phyloP scores from a whole-genome alignment of 2,113 vertebrate species.

The Dasyurus viverrinus region DNA sequence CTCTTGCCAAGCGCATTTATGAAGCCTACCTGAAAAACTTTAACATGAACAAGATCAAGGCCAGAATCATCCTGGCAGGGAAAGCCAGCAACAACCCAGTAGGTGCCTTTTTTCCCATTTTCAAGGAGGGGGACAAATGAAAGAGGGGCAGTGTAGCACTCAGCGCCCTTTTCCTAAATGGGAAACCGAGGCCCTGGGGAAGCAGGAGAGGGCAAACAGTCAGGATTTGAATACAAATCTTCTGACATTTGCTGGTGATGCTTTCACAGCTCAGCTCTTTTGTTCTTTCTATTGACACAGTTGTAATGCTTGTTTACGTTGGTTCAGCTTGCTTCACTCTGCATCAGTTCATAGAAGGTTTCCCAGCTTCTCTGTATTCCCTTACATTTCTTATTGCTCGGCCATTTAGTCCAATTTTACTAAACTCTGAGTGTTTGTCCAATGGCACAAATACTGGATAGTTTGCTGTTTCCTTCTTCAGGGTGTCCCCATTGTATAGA shows the following conservation, averaged over 20 bases:
- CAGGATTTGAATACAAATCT: background rate
- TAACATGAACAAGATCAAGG: constrained; percentile 99
- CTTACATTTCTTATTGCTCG: background rate
- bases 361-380: background rate
- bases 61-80: constrained; percentile 94
- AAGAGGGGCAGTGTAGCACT: background rate
- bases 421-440: too few relatives aligned
- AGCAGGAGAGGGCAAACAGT: background rate
- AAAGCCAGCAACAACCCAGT: constrained; percentile 94
- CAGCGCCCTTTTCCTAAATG: background rate
- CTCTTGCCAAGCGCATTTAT: constrained; percentile 94
- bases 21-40: constrained; percentile 99
- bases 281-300: background rate
- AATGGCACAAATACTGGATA: background rate
- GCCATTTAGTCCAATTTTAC: background rate
- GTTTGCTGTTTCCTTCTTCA: background rate
- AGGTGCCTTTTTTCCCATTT: constrained; percentile 77
- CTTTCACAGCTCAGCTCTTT: background rate
- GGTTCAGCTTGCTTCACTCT: background rate
- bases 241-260: background rate
- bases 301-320: background rate
- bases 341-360: background rate
- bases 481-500: background rate
- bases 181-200: background rate
- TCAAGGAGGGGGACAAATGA: accelerated